Conservation (phyloP, 2,888 invertebrate genomes). For the Neoaliturus tenellus region DNA sequence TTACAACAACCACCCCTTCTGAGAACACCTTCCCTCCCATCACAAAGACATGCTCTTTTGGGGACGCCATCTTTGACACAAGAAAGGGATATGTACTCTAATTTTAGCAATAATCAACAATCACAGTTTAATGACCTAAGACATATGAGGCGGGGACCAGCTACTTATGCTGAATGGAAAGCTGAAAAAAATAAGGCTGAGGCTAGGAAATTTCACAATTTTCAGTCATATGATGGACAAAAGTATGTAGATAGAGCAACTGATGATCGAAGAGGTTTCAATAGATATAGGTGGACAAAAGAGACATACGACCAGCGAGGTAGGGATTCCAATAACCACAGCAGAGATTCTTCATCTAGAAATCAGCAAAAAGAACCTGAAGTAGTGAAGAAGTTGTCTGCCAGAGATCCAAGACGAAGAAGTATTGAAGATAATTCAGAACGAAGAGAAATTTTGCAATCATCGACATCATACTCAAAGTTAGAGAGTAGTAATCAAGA, state of each 20-base stretch:
- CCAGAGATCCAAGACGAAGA: slow-evolving; percentile 47
- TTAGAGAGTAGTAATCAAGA: not conserved
- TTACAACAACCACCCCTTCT: not conserved
- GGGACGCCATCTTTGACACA: not conserved
- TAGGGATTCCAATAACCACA: not conserved
- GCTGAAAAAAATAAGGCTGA: not conserved
- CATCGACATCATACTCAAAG: not conserved
- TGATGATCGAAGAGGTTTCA: not conserved
- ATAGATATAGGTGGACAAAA: not conserved
- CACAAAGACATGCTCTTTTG: not conserved
- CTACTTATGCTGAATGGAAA: slow-evolving; percentile 16
- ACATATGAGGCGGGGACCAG: not conserved
- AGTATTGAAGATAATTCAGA: slow-evolving; percentile 22
- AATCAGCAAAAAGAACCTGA: not conserved
- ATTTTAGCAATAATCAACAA: not conserved
- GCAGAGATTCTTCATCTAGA: not conserved
- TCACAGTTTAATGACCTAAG: not conserved
- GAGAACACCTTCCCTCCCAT: not conserved
- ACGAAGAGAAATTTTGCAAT: not conserved
- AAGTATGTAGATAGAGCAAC: not conserved
- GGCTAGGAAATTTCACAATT: not conserved
- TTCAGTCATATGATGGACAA: not conserved
- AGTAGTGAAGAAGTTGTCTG: slow-evolving; percentile 4
- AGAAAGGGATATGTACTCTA: not conserved
- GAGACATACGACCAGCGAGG: not conserved